phyloP scores from a whole-genome alignment of 2,888 invertebrate species.

The Aleiodes testaceus region DNA sequence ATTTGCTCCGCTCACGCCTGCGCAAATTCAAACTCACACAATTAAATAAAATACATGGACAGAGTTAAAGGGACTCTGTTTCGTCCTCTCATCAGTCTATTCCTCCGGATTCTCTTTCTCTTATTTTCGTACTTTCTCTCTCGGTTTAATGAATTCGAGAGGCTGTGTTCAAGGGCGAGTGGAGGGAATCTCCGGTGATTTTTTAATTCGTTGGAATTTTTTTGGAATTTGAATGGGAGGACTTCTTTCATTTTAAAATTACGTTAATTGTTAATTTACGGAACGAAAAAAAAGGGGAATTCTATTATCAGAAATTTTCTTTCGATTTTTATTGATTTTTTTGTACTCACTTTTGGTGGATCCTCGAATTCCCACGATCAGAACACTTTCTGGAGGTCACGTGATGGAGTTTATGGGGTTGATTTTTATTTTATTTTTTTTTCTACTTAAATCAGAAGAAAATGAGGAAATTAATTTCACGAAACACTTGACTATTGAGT shows the following conservation, averaged over 20 bases:
- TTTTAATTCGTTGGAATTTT: neutral
- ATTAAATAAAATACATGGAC: too few species aligned
- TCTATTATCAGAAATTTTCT: too few species aligned
- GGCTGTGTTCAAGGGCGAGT: slow-evolving; percentile 24
- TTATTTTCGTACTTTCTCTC: slow-evolving; percentile 5
- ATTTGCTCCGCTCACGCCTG: slow-evolving; percentile 5
- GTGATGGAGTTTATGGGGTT: neutral
- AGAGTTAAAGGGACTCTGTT: too few species aligned
- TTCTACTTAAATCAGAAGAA: neutral
- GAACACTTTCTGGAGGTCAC: slow-evolving; percentile 5
- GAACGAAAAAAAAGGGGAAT: too few species aligned
- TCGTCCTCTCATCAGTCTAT: slow-evolving; percentile 25
- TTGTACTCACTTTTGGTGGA: neutral
- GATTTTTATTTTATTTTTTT: slow-evolving; percentile 6
- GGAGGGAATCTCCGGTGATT: neutral
- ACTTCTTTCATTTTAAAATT: too few species aligned
- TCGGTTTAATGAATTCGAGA: slow-evolving; percentile 34
- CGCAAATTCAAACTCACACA: neutral
- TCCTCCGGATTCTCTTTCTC: neutral
- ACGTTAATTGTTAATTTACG: too few species aligned
- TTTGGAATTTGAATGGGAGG: too few species aligned
- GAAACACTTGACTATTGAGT: neutral
- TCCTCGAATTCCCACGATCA: slow-evolving; percentile 7
- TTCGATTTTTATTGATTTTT: too few species aligned
- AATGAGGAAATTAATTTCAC: neutral